Conservation (phyloP, 2,888 invertebrate species). For the Lathronympha strigana region DNA sequence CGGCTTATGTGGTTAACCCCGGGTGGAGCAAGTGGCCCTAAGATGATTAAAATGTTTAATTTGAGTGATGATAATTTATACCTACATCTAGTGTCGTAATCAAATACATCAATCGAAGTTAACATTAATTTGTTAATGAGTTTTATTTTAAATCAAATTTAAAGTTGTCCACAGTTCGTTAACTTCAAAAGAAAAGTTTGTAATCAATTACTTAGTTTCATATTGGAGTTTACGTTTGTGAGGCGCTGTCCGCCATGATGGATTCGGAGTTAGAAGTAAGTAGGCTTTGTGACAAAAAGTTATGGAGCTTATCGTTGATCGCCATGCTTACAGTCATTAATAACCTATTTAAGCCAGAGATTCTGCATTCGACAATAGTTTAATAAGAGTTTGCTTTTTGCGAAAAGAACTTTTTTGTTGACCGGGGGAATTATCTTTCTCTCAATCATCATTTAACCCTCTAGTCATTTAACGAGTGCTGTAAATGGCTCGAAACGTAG, state of each 20-base stretch:
- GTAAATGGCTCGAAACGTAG: too few species aligned
- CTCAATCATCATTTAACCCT: too few species aligned
- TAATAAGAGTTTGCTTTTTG: too few species aligned
- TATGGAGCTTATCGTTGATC: not conserved
- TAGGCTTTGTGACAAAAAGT: conserved; percentile 16
- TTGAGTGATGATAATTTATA: too few species aligned
- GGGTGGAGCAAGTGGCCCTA: too few species aligned
- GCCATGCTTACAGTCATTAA: conserved; percentile 2
- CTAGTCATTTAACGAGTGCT: too few species aligned
- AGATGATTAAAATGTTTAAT: too few species aligned
- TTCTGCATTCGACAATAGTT: not conserved
- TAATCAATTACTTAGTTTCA: conserved; percentile 35
- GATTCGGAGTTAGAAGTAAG: conserved; percentile 15
- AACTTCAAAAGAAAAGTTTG: conserved; percentile 18
- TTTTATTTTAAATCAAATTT: conserved; percentile 6
- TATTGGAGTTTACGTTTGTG: conserved; percentile 25
- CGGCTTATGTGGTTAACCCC: too few species aligned
- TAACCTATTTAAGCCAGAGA: not conserved
- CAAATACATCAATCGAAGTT: not conserved
- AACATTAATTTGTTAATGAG: not conserved
- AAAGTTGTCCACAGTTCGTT: conserved; percentile 13
- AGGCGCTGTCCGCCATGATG: conserved; percentile 14
- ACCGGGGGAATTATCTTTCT: too few species aligned
- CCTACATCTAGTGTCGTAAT: too few species aligned
- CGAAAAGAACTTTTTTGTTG: too few species aligned